These are phyloP conservation scores for Acrocephalus scirpaceus DNA, from an alignment of 2,797 vertebrate genomes.

Conservation along the genomic window DNA sequence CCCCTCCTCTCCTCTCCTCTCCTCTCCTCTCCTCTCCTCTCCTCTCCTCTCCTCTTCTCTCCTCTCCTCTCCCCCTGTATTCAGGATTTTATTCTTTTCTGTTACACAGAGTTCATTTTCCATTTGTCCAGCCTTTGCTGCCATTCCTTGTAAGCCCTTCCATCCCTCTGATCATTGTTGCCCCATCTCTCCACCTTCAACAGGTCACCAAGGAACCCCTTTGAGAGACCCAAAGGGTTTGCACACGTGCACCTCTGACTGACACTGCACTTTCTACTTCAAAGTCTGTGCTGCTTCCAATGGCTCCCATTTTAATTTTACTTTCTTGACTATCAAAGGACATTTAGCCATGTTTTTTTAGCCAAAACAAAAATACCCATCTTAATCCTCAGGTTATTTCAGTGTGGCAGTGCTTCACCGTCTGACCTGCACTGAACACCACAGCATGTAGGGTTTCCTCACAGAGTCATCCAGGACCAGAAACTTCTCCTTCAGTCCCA, in stretches of 20 bases:
- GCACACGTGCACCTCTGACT: accelerated
- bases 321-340: neutral
- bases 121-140: neutral
- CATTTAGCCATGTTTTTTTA: neutral
- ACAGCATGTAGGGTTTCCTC: too few species aligned
- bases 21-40: too few species aligned
- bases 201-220: neutral
- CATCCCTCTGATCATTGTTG: neutral
- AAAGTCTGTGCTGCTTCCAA: neutral
- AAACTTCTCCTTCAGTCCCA: too few species aligned
- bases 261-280: neutral
- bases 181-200: neutral
- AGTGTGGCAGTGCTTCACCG: neutral
- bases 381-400: neutral
- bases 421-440: neutral
- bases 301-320: neutral
- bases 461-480: too few species aligned
- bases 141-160: neutral
- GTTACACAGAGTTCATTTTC: neutral
- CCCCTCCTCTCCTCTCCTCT: neutral
- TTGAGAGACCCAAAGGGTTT: neutral
- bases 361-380: neutral
- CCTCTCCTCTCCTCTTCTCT: neutral
- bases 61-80: too few species aligned
- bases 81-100: neutral